Conservation (phyloP, 2,113 vertebrate genomes). For the Salvelinus sp. region DNA sequence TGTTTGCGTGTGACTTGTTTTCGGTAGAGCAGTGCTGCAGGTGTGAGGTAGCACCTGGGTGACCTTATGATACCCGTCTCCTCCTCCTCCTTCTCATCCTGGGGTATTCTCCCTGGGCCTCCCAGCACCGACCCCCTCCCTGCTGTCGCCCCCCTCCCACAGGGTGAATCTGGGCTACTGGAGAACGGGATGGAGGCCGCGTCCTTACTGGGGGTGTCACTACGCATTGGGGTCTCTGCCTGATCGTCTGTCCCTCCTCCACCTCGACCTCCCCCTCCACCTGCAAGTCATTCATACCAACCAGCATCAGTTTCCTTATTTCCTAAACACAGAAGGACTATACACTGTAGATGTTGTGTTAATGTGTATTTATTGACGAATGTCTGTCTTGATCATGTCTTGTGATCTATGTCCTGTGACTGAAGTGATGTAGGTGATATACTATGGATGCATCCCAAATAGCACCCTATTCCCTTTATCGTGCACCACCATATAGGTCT, state of each 20-base stretch:
- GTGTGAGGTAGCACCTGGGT: slow-evolving; percentile 82
- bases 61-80: slow-evolving; percentile 70
- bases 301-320: no score
- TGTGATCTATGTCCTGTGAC: no score
- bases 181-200: slow-evolving; percentile 84
- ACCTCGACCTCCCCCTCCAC: slow-evolving; percentile 49
- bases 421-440: no score
- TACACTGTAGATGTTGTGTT: no score
- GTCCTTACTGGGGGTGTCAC: slow-evolving; percentile 80
- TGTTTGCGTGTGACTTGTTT: slow-evolving; percentile 91
- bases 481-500: no score
- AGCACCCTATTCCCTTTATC: no score
- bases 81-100: slow-evolving; percentile 76
- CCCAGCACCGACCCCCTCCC: slow-evolving; percentile 65
- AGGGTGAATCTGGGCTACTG: slow-evolving; percentile 86
- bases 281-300: not conserved
- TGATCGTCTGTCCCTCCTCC: slow-evolving; percentile 60
- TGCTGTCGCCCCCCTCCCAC: slow-evolving; percentile 72
- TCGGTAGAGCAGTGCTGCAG: slow-evolving; percentile 88
- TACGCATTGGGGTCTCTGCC: slow-evolving; percentile 74
- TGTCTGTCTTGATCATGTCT: no score
- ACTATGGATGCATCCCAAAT: no score
- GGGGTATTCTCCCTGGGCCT: slow-evolving; percentile 48
- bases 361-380: no score
- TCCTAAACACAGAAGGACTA: no score